Evolutionary conservation across 2,113 vertebrate species (phyloP).

Genomic region (Cryptoleucopteryx plumbea): DNA sequence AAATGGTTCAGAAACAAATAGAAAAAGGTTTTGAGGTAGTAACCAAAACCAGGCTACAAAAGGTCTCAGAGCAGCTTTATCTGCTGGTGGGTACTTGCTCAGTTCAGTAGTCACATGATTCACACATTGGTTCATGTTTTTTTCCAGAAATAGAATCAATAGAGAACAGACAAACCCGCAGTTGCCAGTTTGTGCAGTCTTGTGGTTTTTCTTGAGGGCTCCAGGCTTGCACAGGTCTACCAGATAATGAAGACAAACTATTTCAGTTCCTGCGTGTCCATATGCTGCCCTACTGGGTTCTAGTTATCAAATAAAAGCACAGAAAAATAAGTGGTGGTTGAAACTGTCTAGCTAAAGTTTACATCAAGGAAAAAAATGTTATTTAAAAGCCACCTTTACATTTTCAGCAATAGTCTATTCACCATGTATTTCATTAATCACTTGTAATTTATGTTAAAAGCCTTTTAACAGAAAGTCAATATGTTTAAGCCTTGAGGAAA

Average conservation of each 20-base stretch:
- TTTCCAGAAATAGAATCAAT: conserved; percentile 82
- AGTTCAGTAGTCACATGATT: conserved; percentile 70
- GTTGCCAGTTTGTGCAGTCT: conserved; percentile 77
- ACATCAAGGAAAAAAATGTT: background rate
- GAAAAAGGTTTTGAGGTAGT: background rate
- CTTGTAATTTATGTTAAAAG: conserved; percentile 69
- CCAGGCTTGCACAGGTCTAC: conserved; percentile 75
- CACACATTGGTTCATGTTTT: conserved; percentile 56
- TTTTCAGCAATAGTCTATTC: conserved; percentile 32
- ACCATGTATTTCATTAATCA: conserved; percentile 34
- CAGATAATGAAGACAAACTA: conserved; percentile 81
- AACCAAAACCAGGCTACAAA: conserved; percentile 37
- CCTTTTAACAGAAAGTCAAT: conserved; percentile 68
- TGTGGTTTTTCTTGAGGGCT: conserved; percentile 79
- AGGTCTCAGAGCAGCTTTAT: conserved; percentile 32
- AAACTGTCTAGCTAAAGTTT: conserved; percentile 64
- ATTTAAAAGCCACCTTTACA: conserved; percentile 26
- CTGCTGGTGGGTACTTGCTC: conserved; percentile 30
- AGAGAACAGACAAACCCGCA: conserved; percentile 82
- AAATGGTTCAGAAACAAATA: background rate
- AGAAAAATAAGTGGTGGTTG: conserved; percentile 59
- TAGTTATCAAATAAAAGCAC: conserved; percentile 72
- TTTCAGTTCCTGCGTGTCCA: conserved; percentile 84
- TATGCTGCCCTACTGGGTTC: conserved; percentile 61
- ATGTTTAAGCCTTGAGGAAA: conserved; percentile 37